Base-by-base conservation (phyloP, 1,140 invertebrate species). In the Polypedilum pembai region DNA sequence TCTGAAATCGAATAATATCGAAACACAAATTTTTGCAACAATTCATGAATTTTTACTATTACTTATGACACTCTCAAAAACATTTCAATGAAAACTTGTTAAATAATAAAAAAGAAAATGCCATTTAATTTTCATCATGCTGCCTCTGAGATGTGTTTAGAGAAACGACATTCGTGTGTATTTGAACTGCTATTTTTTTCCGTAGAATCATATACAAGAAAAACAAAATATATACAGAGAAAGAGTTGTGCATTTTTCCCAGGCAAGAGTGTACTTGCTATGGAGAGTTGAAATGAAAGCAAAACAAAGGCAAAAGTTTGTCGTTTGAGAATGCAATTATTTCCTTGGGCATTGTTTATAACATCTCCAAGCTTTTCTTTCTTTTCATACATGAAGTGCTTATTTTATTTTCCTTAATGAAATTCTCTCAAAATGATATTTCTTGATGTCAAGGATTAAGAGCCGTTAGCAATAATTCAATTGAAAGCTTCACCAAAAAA, bases 401-500 rank as follows among this genome's bases (percentile, higher is more conserved):
- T 69, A 69, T 69, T 69, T 18, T 21, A 18, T 69, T 33, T 69
- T 69, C 20, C 65, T 69, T 56, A 56, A 56, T 56, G 45, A 56
- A n/a, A n/a, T 56, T 56, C n/a, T n/a, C 12, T n/a, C 10, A 15
- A 56, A 56, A 56, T 56, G n/a, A 56, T n/a, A 56, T 56, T 56
- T 56, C 15, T 56, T 56, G 45, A 33, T 56, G 45, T n/a, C 45
- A 56, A 15, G 45, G n/a, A 15, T 15, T 56, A 12, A 56, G 8
- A 56, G 45, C 10, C 45, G 45, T 3, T n/a, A 15, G 45, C 45
- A 12, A 56, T 33, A 33, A 33, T 33, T 33, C 24, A 33, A 33
- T 33, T 33, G 24, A 33, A 33, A 33, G 24, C 24, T 33, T 33
- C 5, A 3, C 24, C 24, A 5, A 33, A 33, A 33, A 33, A 33